Conservation (phyloP, 2,113 vertebrate genomes). For the Microtus pennsylvanicus region DNA sequence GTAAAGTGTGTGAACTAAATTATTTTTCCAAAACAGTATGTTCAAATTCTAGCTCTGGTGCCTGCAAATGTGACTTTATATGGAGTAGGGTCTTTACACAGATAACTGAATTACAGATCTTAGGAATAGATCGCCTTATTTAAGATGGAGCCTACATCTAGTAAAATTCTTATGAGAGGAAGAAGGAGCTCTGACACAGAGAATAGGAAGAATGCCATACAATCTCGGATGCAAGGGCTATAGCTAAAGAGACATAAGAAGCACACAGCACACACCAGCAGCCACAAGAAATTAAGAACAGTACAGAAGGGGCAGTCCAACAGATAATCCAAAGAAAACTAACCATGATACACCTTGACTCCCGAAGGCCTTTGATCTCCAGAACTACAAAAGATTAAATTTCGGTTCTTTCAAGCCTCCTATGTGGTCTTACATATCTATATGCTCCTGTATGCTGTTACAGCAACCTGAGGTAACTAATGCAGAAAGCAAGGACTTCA, state of each 20-base stretch:
- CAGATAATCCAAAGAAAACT: background rate
- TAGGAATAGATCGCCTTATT: background rate
- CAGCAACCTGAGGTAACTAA: background rate
- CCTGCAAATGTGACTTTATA: background rate
- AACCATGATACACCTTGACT: background rate
- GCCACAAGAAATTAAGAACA: background rate
- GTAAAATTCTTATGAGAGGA: background rate
- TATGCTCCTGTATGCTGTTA: background rate
- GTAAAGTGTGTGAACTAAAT: background rate
- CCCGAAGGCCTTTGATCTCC: background rate
- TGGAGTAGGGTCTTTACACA: background rate
- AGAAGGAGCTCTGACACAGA: background rate
- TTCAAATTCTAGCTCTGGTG: background rate
- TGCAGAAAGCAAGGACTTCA: background rate
- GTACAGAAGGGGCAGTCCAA: background rate
- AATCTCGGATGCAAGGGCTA: background rate
- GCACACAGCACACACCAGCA: background rate
- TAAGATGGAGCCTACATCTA: background rate
- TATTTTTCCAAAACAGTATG: background rate
- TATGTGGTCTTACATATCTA: background rate
- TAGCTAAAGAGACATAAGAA: background rate
- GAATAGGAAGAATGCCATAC: background rate
- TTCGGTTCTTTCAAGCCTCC: background rate
- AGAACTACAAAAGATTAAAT: background rate
- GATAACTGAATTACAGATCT: background rate